Evolutionary conservation across 2,888 invertebrate species (phyloP).

Genomic region (Ophonus ardosiacus): DNA sequence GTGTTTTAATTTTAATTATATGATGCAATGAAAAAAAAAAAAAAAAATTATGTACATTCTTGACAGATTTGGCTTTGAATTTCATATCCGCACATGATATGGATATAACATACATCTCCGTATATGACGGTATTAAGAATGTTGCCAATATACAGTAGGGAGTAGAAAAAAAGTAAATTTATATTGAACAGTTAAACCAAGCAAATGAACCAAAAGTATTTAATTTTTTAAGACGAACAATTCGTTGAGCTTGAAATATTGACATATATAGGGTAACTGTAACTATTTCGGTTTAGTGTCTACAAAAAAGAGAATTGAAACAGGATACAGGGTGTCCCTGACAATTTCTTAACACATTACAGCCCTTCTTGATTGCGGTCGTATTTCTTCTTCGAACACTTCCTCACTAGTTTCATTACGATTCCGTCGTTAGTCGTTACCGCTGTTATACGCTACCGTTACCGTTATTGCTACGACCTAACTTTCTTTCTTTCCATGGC

Average conservation of each 20-base stretch:
- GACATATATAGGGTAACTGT: not conserved
- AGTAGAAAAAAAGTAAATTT: too few species aligned
- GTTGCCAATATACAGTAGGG: too few species aligned
- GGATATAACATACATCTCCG: too few species aligned
- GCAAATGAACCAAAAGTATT: not conserved
- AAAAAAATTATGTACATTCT: too few species aligned
- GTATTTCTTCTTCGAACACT: constrained; percentile 72
- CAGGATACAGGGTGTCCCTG: constrained; percentile 70
- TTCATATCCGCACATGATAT: too few species aligned
- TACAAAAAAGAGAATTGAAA: constrained; percentile 70
- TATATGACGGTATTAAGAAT: too few species aligned
- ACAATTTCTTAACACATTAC: constrained; percentile 74
- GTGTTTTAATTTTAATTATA: too few species aligned
- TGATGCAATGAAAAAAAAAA: too few species aligned
- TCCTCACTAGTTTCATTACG: constrained; percentile 62
- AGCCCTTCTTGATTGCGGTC: constrained; percentile 75
- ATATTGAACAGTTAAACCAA: not conserved
- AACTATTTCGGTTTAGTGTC: not conserved
- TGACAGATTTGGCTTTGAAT: too few species aligned
- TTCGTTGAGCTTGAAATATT: not conserved
- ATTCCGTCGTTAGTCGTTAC: constrained; percentile 25
- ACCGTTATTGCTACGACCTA: not conserved
- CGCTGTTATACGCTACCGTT: not conserved
- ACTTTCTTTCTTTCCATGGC: not conserved
- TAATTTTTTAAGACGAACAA: not conserved